These are phyloP conservation scores for Cosmopolites sordidus DNA, from an alignment of 2,888 invertebrate species.

Conservation along the genomic window DNA sequence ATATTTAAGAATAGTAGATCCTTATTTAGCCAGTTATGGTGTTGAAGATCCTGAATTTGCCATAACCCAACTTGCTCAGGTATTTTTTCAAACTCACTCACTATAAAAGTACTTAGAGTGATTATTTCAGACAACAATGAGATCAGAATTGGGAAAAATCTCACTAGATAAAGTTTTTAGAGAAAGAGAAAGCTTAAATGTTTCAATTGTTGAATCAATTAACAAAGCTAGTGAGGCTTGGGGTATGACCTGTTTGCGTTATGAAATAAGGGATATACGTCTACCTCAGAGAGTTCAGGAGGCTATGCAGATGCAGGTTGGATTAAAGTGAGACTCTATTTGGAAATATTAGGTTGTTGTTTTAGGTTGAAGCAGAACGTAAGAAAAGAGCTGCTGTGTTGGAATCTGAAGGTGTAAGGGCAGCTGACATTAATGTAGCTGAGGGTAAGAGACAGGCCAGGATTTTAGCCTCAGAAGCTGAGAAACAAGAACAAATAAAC, in stretches of 20 bases:
- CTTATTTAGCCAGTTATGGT: slow-evolving; percentile 93
- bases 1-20: slow-evolving; percentile 88
- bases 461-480: slow-evolving; percentile 92
- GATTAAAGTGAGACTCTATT: neutral
- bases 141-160: slow-evolving; percentile 97
- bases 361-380: slow-evolving; percentile 88
- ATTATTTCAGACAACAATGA: slow-evolving; percentile 79
- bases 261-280: slow-evolving; percentile 89
- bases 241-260: slow-evolving; percentile 95
- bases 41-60: slow-evolving; percentile 99
- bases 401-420: slow-evolving; percentile 91
- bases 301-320: slow-evolving; percentile 97
- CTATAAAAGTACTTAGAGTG: neutral
- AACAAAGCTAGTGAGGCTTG: slow-evolving; percentile 98
- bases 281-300: slow-evolving; percentile 90
- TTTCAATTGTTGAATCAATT: slow-evolving; percentile 90
- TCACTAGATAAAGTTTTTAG: slow-evolving; percentile 93
- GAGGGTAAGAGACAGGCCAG: slow-evolving; percentile 85
- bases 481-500: slow-evolving; percentile 90
- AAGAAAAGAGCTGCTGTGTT: slow-evolving; percentile 94
- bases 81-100: neutral
- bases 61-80: slow-evolving; percentile 93
- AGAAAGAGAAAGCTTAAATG: slow-evolving; percentile 93
- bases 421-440: slow-evolving; percentile 94
- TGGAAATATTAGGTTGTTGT: neutral